Evolutionary conservation across 2,797 vertebrate genomes (phyloP), one percentile per base, ranked within the genome.

Genomic region (Oreortyx pictus): DNA sequence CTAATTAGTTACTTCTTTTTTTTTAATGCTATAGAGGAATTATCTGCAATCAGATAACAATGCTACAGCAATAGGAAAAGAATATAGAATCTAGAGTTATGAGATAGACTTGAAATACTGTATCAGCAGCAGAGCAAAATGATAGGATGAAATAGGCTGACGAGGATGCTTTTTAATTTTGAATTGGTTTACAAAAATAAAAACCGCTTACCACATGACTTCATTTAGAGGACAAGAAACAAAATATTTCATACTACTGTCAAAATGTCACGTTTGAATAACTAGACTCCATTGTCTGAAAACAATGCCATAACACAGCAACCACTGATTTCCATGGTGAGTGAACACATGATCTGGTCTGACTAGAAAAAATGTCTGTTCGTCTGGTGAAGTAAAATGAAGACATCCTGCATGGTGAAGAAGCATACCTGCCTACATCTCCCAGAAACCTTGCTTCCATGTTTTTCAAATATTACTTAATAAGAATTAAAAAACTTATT

Each of bases 261-360:
- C n/a, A 80, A 87, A 67, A 14, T 71, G 44, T 33, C 16, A 10
- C 52, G 4, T 74, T 71, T 76, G 46, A 85, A 67, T 71, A 77
- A 3, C 7, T 92, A 50, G 27, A 60, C 35, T 65, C 7, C 20
- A 43, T 29, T 35, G 17, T 60, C 56, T 90, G 59, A 39, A 22
- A 83, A 50, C 14, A 68, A 50, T 52, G 47, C 31, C 81, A 76
- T 27, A 64, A 47, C 54, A 5, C 66, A 84, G 20, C 67, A 84
- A 50, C 9, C 75, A 4, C 15, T 78, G 59, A 59, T 9, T 11
- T 61, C 31, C 65, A 27, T 37, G 22, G 13, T 57, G 15, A 89
- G 37, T 14, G 24, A 91, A 37, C 0, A 0, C 8, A 31, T n/a
- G 24, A 7, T 59, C 7, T 81, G 1, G 0, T 31, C 62, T 83